These are phyloP conservation scores for Champsocephalus esox DNA, from an alignment of 2,797 vertebrate genomes.

Conservation along the genomic window DNA sequence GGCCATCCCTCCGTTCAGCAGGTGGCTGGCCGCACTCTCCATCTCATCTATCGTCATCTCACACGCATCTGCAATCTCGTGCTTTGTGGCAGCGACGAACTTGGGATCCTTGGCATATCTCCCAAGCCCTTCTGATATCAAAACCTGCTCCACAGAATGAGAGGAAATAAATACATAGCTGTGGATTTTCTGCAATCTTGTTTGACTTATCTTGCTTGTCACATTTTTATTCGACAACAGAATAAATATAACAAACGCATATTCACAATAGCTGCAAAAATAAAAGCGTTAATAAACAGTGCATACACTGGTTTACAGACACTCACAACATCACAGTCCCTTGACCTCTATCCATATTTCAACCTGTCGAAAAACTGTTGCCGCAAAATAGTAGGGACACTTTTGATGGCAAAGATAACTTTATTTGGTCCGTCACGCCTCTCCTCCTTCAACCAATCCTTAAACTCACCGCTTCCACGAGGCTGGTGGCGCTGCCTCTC, in stretches of 20 bases:
- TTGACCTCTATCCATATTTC: no score
- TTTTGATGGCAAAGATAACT: background rate
- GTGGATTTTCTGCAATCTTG: background rate
- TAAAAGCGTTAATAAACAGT: no score
- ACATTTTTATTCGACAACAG: slow-evolving; percentile 20
- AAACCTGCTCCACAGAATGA: slow-evolving; percentile 85
- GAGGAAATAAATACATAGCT: slow-evolving; percentile 28
- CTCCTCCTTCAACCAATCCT: background rate
- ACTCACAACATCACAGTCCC: no score
- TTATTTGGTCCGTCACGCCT: background rate
- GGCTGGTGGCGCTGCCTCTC: slow-evolving; percentile 95
- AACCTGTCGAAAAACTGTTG: no score
- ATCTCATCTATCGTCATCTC: slow-evolving; percentile 99
- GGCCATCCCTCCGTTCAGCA: slow-evolving; percentile 90
- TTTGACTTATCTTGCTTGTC: slow-evolving; percentile 18
- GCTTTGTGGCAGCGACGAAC: slow-evolving; percentile 97
- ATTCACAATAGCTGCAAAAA: no score
- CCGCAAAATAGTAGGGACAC: no score
- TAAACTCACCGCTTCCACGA: slow-evolving; percentile 96
- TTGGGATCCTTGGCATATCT: slow-evolving; percentile 97
- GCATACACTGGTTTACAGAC: no score
- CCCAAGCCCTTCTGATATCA: slow-evolving; percentile 98
- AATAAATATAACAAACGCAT: background rate
- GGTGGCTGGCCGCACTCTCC: slow-evolving; percentile 98
- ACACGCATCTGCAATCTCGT: slow-evolving; percentile 97